phyloP scores from a whole-genome alignment of 2,113 vertebrate genomes.

The Myiozetetes cayanensis region DNA sequence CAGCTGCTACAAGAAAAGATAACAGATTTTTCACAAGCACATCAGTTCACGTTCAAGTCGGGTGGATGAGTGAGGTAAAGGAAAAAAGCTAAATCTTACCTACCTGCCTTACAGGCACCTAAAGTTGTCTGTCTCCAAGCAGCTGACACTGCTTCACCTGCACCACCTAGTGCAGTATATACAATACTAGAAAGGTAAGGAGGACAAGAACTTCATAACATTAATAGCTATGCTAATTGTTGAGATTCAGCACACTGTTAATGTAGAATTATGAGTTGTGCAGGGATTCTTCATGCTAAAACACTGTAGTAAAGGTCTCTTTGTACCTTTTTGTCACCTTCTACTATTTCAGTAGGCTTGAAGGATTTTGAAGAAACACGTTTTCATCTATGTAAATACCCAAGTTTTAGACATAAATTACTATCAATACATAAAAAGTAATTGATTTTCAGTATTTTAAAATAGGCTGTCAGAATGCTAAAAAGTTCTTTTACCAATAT shows the following conservation, averaged over 20 bases:
- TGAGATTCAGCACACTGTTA: neutral
- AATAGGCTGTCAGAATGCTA: neutral
- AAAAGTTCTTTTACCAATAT: neutral
- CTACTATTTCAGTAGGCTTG: neutral
- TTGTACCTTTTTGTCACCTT: neutral
- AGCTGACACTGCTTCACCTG: neutral
- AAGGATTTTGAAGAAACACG: neutral
- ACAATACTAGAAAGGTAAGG: neutral
- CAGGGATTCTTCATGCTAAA: neutral
- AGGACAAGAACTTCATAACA: neutral
- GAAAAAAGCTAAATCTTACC: neutral
- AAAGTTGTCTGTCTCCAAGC: neutral
- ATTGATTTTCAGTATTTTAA: neutral
- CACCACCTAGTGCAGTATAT: neutral
- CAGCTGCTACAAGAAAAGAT: neutral
- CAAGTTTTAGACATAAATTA: neutral
- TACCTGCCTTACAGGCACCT: neutral
- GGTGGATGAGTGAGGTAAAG: neutral
- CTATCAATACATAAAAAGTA: neutral
- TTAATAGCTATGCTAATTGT: neutral
- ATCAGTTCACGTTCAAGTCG: neutral
- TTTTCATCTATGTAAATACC: neutral
- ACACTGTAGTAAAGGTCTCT: neutral
- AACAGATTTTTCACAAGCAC: neutral
- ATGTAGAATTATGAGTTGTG: neutral